A percentile compares a stretch with the other conserved stretches of the same genome.
Evolutionary conservation across 2,797 vertebrate species (phyloP).

Genomic region (Pteropus rufus): DNA sequence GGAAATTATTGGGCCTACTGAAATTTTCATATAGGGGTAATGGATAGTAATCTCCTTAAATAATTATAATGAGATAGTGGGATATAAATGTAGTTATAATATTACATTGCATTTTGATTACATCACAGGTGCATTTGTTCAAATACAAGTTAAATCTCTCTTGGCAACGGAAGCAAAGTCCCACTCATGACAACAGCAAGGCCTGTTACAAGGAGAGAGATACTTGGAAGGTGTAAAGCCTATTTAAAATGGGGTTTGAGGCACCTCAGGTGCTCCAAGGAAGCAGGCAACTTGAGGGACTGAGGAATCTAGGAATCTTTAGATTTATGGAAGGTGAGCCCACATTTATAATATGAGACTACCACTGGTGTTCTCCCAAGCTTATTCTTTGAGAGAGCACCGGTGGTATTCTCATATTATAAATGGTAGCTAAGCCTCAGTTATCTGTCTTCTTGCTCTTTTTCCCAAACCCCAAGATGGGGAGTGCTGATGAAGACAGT

Average conservation of each 20-base stretch:
- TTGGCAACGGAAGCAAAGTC: not conserved
- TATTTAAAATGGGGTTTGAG: rapidly evolving
- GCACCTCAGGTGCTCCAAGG: not conserved
- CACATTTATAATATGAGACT: too few species aligned
- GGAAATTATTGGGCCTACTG: not conserved
- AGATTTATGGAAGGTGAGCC: not conserved
- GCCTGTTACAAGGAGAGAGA: not conserved
- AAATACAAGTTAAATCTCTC: not conserved
- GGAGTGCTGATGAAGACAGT: not conserved
- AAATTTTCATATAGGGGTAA: not conserved
- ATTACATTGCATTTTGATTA: not conserved
- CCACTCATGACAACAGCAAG: not conserved
- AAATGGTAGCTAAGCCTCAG: not conserved
- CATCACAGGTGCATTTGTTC: not conserved
- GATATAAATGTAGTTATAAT: not conserved
- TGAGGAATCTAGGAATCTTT: not conserved
- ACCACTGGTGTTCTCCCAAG: too few species aligned
- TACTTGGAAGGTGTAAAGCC: not conserved
- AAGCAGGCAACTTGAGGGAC: not conserved
- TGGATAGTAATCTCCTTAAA: not conserved
- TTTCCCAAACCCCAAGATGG: not conserved
- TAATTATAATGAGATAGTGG: not conserved
- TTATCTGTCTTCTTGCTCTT: not conserved
- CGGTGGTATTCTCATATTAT: not conserved
- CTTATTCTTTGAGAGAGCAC: too few species aligned